Conservation (phyloP, 2,888 invertebrate genomes). For the Thera britannica region DNA sequence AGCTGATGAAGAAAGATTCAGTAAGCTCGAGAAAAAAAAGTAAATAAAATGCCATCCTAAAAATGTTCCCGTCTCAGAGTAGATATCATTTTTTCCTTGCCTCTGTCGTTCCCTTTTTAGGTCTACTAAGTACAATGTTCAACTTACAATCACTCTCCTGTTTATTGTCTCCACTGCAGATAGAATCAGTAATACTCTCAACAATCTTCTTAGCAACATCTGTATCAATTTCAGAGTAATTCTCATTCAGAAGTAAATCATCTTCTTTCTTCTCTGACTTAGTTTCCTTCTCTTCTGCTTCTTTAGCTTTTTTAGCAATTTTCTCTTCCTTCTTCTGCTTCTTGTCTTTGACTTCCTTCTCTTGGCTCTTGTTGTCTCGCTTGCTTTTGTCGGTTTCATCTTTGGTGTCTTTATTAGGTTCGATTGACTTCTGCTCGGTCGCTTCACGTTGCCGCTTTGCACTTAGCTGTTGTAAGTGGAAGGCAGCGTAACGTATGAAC, state of each 20-base stretch:
- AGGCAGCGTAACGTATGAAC: conserved; percentile 98
- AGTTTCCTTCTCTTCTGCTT: conserved; percentile 49
- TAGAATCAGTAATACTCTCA: conserved; percentile 93
- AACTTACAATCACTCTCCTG: conserved; percentile 86
- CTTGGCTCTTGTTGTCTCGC: conserved; percentile 69
- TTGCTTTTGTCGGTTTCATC: conserved; percentile 56
- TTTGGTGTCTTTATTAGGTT: conserved; percentile 68
- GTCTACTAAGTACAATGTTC: neutral
- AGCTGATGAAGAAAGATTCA: conserved; percentile 46
- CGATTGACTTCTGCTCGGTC: conserved; percentile 70
- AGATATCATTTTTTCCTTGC: too few relatives aligned
- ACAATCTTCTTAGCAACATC: conserved; percentile 96
- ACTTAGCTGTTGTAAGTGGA: conserved; percentile 95
- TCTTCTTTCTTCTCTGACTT: conserved; percentile 63
- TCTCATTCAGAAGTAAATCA: conserved; percentile 73
- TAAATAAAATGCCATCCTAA: too few relatives aligned
- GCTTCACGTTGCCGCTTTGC: conserved; percentile 85
- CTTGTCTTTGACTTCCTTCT: conserved; percentile 56
- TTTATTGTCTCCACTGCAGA: conserved; percentile 89
- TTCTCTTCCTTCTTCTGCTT: conserved; percentile 52
- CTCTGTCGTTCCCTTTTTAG: too few relatives aligned
- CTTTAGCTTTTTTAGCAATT: conserved; percentile 59
- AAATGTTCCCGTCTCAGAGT: too few relatives aligned
- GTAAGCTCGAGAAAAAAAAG: neutral
- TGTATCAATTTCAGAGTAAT: conserved; percentile 86